Percentiles rank a stretch among this genome's conserved stretches.
Evolutionary conservation across 2,888 invertebrate species (phyloP).

Genomic region (Phragmatobia fuliginosa): DNA sequence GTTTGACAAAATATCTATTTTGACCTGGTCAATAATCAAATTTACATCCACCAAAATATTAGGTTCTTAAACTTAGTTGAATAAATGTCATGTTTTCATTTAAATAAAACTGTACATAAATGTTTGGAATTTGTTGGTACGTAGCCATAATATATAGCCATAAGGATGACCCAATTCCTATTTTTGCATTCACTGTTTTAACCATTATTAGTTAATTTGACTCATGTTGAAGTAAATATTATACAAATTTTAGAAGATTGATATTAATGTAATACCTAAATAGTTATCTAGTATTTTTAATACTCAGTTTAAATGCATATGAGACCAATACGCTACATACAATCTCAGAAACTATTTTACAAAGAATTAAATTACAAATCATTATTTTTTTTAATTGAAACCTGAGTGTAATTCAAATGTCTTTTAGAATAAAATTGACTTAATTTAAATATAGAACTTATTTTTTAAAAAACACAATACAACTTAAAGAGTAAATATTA

Average conservation of each 20-base stretch:
- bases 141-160: not conserved
- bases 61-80: too few relatives aligned
- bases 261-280: not conserved
- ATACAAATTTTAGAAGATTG: not conserved
- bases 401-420: too few relatives aligned
- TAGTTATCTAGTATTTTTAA: not conserved
- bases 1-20: too few relatives aligned
- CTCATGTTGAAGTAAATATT: not conserved
- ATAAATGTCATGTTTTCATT: not conserved
- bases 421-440: too few relatives aligned
- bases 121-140: not conserved
- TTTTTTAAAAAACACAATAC: not conserved
- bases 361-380: not conserved
- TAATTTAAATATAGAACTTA: not conserved
- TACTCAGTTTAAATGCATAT: not conserved
- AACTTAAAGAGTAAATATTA: not conserved
- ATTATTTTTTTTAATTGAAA: too few relatives aligned
- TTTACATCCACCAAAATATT: too few relatives aligned
- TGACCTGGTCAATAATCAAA: too few relatives aligned
- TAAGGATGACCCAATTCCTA: conserved; percentile 12
- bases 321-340: not conserved
- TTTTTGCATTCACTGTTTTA: not conserved
- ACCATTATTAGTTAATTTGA: not conserved
- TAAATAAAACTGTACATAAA: not conserved
- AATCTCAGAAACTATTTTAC: not conserved